Evolutionary conservation across 1,140 invertebrate genomes (phyloP).

Genomic region (Ostrea denselamellosa): DNA sequence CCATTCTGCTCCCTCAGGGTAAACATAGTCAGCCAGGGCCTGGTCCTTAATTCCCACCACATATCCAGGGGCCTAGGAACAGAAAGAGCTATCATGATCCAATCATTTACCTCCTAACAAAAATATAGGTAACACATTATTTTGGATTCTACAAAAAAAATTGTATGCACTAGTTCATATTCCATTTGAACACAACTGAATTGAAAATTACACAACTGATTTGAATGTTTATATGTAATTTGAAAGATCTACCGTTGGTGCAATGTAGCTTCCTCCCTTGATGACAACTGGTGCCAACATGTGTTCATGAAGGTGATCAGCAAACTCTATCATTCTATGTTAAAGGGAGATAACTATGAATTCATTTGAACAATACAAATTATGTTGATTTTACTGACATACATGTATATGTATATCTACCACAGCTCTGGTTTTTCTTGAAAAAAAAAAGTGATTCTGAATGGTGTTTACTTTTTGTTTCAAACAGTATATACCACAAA

Average conservation of each 20-base stretch:
- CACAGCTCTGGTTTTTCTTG: not conserved
- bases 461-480: too few species aligned
- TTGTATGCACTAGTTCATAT: too few species aligned
- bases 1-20: slow-evolving; percentile 89
- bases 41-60: slow-evolving; percentile 87
- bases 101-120: not conserved
- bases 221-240: too few species aligned
- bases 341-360: slow-evolving; percentile 23
- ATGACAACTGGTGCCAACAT: slow-evolving; percentile 88
- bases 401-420: too few species aligned
- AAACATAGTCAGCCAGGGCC: slow-evolving; percentile 85
- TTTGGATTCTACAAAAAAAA: too few species aligned
- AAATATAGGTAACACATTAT: too few species aligned
- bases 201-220: slow-evolving; percentile 15
- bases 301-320: slow-evolving; percentile 93
- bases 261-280: slow-evolving; percentile 85
- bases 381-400: not conserved
- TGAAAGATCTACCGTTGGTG: slow-evolving; percentile 83
- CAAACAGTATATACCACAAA: slow-evolving; percentile 48
- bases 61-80: slow-evolving; percentile 85
- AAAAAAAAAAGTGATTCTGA: not conserved
- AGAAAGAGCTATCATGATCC: slow-evolving; percentile 12
- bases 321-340: slow-evolving; percentile 89
- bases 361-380: not conserved
- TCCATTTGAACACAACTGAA: not conserved